Evolutionary conservation across 64 coral and sea anemone genomes (phyloP).

Genomic region (Pocillopora verrucosa): DNA sequence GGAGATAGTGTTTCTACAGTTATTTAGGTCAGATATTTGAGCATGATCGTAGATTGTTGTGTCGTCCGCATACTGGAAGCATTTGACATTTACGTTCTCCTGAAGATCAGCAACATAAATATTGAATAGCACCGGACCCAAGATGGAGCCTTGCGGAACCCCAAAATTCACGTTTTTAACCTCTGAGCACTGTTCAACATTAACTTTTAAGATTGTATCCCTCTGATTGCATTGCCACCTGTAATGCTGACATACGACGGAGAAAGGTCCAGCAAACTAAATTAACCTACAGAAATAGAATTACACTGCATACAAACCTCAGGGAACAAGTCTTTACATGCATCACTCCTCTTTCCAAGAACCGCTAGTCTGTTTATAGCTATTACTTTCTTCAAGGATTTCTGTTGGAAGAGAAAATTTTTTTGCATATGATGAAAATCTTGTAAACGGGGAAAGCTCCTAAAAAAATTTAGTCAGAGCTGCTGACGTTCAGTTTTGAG

Average conservation of each 20-base stretch:
- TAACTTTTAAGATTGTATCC: no score
- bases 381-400: slow-evolving; percentile 81
- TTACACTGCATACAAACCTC: slow-evolving; percentile 4
- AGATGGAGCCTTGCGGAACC: neutral
- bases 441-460: no score
- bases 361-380: slow-evolving; percentile 65
- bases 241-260: no score
- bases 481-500: no score
- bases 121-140: neutral
- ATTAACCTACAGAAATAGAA: no score
- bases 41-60: slow-evolving; percentile 18
- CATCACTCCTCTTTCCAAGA: slow-evolving; percentile 32
- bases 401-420: slow-evolving; percentile 26
- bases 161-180: slow-evolving; percentile 9
- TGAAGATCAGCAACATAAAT: slow-evolving; percentile 37
- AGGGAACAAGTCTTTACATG: slow-evolving; percentile 6
- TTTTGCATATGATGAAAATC: neutral
- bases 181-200: neutral
- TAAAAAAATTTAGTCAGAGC: no score
- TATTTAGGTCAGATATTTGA: slow-evolving; percentile 42
- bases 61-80: slow-evolving; percentile 25
- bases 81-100: slow-evolving; percentile 18
- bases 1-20: slow-evolving; percentile 18
- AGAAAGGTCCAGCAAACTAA: no score
- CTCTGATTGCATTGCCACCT: no score